Evolutionary conservation across 2,888 invertebrate species (phyloP).

Genomic region (Teinopalpus imperialis): DNA sequence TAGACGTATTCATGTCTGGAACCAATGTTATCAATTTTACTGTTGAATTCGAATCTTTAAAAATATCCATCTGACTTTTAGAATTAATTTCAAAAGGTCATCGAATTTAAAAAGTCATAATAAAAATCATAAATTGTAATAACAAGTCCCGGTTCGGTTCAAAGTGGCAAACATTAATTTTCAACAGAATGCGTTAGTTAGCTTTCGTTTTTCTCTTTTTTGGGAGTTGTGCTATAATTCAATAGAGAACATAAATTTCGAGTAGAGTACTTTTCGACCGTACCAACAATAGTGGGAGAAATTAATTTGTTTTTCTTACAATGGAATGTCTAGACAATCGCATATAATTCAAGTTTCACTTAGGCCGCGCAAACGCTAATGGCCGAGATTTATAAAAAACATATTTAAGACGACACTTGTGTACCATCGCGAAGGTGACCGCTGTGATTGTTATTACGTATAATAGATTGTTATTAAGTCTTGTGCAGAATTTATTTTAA

Average conservation of each 20-base stretch:
- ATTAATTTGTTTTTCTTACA: slow-evolving; percentile 81
- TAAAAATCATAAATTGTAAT: slow-evolving; percentile 27
- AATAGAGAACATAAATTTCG: slow-evolving; percentile 70
- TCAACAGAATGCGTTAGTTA: slow-evolving; percentile 46
- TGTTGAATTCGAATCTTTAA: too few relatives aligned
- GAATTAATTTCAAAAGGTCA: too few relatives aligned
- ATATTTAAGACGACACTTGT: slow-evolving; percentile 49
- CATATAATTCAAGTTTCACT: slow-evolving; percentile 78
- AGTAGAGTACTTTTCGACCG: slow-evolving; percentile 64
- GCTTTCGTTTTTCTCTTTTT: slow-evolving; percentile 59
- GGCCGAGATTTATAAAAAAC: slow-evolving; percentile 50
- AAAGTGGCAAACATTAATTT: slow-evolving; percentile 34
- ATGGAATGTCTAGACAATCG: slow-evolving; percentile 78
- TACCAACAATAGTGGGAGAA: slow-evolving; percentile 63
- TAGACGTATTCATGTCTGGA: too few relatives aligned
- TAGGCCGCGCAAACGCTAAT: slow-evolving; percentile 68
- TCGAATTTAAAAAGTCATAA: slow-evolving; percentile 13
- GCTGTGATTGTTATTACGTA: slow-evolving; percentile 28
- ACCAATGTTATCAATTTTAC: too few relatives aligned
- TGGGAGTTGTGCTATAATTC: slow-evolving; percentile 57
- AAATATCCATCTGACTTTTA: too few relatives aligned
- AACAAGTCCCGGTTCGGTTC: slow-evolving; percentile 33
- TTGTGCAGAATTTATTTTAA: too few relatives aligned
- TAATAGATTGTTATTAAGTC: too few relatives aligned
- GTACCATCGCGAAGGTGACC: slow-evolving; percentile 49